These are phyloP conservation scores for Sminthurides bifidus DNA, from an alignment of 1,140 invertebrate species.

Conservation along the genomic window DNA sequence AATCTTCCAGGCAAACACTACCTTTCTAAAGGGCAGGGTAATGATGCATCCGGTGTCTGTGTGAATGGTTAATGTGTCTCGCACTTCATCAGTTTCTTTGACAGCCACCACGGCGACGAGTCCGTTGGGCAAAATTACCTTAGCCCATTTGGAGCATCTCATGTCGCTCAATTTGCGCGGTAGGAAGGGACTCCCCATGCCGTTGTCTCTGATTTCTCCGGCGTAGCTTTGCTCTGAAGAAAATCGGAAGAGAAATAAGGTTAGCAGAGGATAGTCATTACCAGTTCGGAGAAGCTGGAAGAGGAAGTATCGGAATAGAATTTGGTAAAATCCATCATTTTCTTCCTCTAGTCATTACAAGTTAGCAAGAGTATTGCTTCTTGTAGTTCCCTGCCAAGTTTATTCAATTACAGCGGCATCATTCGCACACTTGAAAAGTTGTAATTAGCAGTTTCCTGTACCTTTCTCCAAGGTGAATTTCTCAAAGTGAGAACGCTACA, in stretches of 20 bases:
- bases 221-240: constrained; percentile 19
- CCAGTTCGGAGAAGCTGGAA: constrained; percentile 3
- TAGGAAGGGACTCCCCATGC: constrained; percentile 29
- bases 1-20: constrained; percentile 29
- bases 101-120: constrained; percentile 27
- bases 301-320: neutral
- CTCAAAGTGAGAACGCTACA: too few relatives aligned
- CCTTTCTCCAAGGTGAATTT: too few relatives aligned
- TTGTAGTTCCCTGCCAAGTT: too few relatives aligned
- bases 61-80: constrained; percentile 26
- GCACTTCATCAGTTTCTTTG: constrained; percentile 28
- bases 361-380: too few relatives aligned
- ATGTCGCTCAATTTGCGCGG: constrained; percentile 27
- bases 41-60: constrained; percentile 29
- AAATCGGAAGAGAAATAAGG: too few relatives aligned
- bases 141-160: constrained; percentile 26
- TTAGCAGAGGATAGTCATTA: too few relatives aligned
- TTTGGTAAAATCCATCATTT: neutral
- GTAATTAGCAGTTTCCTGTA: too few relatives aligned
- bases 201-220: constrained; percentile 16
- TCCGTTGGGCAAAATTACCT: constrained; percentile 31
- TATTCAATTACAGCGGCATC: too few relatives aligned
- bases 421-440: too few relatives aligned
- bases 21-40: constrained; percentile 29
- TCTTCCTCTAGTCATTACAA: too few relatives aligned